Base-by-base conservation (phyloP, 1,140 invertebrate species). In the Hetaerina americana region DNA sequence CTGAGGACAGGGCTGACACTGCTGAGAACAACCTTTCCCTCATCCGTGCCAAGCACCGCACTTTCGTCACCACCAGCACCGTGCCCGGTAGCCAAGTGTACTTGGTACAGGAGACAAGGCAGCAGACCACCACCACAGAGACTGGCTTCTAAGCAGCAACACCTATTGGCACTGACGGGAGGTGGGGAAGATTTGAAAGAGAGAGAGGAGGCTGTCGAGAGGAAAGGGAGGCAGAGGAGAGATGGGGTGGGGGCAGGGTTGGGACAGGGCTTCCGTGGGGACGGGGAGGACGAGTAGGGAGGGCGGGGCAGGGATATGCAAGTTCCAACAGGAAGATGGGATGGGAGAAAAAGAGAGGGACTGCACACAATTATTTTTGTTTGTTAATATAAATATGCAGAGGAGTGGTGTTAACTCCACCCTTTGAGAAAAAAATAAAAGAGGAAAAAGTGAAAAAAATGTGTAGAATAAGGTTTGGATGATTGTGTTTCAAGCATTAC, bases 11-110 rank as follows among this genome's bases (percentile, higher is more conserved):
- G 75, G 95, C 96, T 76, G 96, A 98, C 77, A 88, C 87, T 76
- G 95, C 95, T 74, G 95, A 98, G 84, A 93, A 90, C 86, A 96
- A 92, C 82, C 86, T 97, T 78, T 92, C 91, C 73, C 85, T 97
- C 79, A 95, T 97, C 83, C 91, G 95, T 76, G 94, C 95, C 83
- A 97, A 97, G 86, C 95, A 97, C 85, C 92, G 93, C 85, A 93
- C 92, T 80, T 95, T 95, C 82, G 93, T 95, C 78, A 95, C 93
- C 84, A 92, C 92, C 79, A 91, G 89, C 77, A 88, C 90, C 71
- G 90, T 92, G 76, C 92, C 92, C 79, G 90, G 91, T 77, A 92
- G 91, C 77, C 90, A 92, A 82, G 90, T 94, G 74, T 93, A 93
- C 82, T 86, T 94, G 79, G 92, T 93, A 73, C 91, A 93, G 84